phyloP scores from a whole-genome alignment of 2,113 vertebrate genomes.

The Pseudonaja textilis region DNA sequence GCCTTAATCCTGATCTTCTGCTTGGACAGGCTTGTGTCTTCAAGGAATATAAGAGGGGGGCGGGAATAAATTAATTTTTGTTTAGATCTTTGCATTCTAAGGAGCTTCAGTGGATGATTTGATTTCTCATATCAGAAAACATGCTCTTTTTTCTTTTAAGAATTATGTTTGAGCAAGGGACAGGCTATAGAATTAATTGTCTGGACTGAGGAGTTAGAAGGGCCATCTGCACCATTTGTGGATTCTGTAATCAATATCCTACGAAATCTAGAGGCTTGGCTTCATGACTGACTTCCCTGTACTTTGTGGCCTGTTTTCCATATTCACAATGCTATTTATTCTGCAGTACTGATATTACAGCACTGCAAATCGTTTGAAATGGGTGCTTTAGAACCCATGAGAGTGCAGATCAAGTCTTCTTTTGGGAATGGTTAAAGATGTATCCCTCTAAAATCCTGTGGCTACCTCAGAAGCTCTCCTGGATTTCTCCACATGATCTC shows the following conservation, averaged over 20 bases:
- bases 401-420: background rate
- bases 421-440: background rate
- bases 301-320: slow-evolving; percentile 31
- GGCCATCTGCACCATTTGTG: slow-evolving; percentile 71
- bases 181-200: slow-evolving; percentile 74
- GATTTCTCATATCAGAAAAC: slow-evolving; percentile 75
- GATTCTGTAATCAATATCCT: slow-evolving; percentile 55
- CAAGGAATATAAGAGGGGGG: slow-evolving; percentile 80
- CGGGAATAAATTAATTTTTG: slow-evolving; percentile 85
- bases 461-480: background rate
- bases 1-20: slow-evolving; percentile 92
- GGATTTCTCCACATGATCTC: background rate
- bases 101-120: slow-evolving; percentile 73
- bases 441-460: background rate
- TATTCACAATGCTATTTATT: slow-evolving; percentile 46
- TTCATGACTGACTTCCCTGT: slow-evolving; percentile 47
- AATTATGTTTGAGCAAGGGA: slow-evolving; percentile 31
- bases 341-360: background rate
- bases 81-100: slow-evolving; percentile 75
- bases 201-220: slow-evolving; percentile 47
- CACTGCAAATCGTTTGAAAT: background rate
- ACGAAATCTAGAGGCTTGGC: slow-evolving; percentile 41
- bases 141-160: slow-evolving; percentile 60
- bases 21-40: slow-evolving; percentile 80
- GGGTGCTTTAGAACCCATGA: background rate